Base-by-base conservation (phyloP, 2,888 invertebrate genomes). In the Opisthograptis luteolata region DNA sequence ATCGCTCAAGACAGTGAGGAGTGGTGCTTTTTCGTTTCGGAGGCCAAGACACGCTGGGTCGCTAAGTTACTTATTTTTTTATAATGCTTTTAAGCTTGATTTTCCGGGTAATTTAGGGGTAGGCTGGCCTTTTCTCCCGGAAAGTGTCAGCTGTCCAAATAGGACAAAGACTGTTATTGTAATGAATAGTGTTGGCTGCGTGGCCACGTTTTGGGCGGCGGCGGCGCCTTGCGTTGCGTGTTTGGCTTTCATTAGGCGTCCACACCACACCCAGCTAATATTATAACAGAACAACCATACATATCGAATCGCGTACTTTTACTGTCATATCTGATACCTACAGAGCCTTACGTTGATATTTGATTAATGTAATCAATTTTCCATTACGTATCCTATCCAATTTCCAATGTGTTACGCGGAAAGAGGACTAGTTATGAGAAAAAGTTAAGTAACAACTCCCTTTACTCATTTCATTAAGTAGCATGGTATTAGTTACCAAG, bases 181-280 rank as follows among this genome's bases (percentile, higher is more conserved):
- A 70, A 73, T 77, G 69, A 71, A 70, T 66, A 67, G 65, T 68
- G 66, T 68, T 66, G 60, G 60, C 62, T 61, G 64, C 68, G 70
- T 58, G 62, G 47, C 53, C 30, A 19, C 12, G 45, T 52, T 52
- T 49, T 54, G 78, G 81, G 79, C 64, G 78, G 70, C 51, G 81
- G 70, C 51, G 81, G 76, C 63, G n/a, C n/a, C n/a, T n/a, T n/a
- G n/a, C n/a, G n/a, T 84, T 58, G 88, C 89, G 85, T 89, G 89
- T 86, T 84, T 82, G 75, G 58, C 72, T 81, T 84, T 84, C 86
- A 88, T 89, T 88, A 89, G 71, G 68, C 70, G 58, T 65, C 81
- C 84, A 69, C 85, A 68, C 81, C 84, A 69, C 85, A 68, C 86
- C 86, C 75, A 65, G 62, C 60, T 64, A 71, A 73, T 64, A 60